Conservation (phyloP, 2,797 vertebrate genomes). For the Macropus fuliginosus region DNA sequence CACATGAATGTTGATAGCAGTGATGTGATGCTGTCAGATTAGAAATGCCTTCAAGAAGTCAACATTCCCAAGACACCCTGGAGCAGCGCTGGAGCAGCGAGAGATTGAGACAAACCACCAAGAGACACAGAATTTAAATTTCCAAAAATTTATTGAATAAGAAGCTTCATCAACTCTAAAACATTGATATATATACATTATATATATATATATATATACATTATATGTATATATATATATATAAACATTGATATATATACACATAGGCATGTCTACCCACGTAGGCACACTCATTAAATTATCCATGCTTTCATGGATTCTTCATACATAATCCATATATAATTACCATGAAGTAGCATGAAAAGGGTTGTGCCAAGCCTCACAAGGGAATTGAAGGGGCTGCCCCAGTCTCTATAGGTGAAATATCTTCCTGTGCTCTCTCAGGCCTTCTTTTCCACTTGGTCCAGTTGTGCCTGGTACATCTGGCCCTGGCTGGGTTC, state of each 20-base stretch:
- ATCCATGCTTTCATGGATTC: neutral
- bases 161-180: neutral
- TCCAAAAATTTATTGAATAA: neutral
- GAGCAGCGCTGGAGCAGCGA: neutral
- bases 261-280: neutral
- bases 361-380: neutral
- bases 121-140: neutral
- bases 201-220: too few species aligned
- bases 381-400: neutral
- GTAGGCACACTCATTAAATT: neutral
- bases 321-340: neutral
- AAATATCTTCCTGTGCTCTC: neutral
- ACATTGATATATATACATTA: neutral
- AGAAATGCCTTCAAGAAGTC: neutral
- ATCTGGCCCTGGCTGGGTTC: neutral
- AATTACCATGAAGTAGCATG: neutral
- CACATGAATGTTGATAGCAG: neutral
- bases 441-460: neutral
- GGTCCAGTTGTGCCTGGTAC: neutral
- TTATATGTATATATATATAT: too few species aligned
- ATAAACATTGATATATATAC: neutral
- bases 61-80: neutral
- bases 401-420: neutral
- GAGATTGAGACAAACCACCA: neutral
- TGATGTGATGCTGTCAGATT: slow-evolving; percentile 7